Percentiles rank a stretch among this genome's conserved stretches.
phyloP scores from a whole-genome alignment of 2,888 invertebrate genomes.

The Callimorpha dominula region DNA sequence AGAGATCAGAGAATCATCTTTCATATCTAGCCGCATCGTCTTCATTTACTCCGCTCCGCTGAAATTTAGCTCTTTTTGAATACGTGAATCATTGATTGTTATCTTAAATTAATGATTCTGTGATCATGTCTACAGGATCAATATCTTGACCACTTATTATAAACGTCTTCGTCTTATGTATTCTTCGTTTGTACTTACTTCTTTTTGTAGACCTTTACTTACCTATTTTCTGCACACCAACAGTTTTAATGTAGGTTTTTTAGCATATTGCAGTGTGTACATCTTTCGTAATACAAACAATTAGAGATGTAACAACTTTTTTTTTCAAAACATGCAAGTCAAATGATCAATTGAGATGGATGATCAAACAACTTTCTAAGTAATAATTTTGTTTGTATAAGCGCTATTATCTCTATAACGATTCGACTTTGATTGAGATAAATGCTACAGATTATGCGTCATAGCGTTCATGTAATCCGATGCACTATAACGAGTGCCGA shows the following conservation, averaged over 20 bases:
- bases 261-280: not conserved
- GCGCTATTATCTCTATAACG: slow-evolving; percentile 44
- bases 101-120: slow-evolving; percentile 1
- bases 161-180: not conserved
- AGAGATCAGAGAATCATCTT: not conserved
- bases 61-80: no score
- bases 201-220: not conserved
- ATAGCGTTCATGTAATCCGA: slow-evolving; percentile 17
- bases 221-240: not conserved
- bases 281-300: slow-evolving; percentile 38
- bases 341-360: slow-evolving; percentile 50
- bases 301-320: slow-evolving; percentile 26
- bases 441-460: slow-evolving; percentile 45
- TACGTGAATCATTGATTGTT: not conserved
- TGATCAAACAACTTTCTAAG: slow-evolving; percentile 50
- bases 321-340: slow-evolving; percentile 36
- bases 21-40: no score
- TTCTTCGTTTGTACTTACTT: not conserved
- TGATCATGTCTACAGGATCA: not conserved
- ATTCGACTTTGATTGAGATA: slow-evolving; percentile 52
- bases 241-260: not conserved
- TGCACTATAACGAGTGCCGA: slow-evolving; percentile 5
- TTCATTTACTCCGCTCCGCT: no score
- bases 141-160: not conserved
- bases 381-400: slow-evolving; percentile 44